Evolutionary conservation across 2,797 vertebrate genomes (phyloP).

Genomic region (Neosilurus mollespiculum): DNA sequence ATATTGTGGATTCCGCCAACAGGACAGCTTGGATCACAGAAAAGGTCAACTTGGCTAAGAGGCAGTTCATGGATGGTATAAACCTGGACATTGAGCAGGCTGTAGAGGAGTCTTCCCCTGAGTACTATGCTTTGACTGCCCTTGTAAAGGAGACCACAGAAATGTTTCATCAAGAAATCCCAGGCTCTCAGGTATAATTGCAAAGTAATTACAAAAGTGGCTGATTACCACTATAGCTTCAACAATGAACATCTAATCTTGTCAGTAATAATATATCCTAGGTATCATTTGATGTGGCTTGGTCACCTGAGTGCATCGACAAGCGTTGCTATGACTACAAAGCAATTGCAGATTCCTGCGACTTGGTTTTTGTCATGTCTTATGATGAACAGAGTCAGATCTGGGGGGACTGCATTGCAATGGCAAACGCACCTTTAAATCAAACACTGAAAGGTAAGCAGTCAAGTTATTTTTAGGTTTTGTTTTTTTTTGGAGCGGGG

Average conservation of each 20-base stretch:
- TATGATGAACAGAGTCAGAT: slow-evolving; percentile 94
- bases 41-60: slow-evolving; percentile 82
- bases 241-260: not conserved
- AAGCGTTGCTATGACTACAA: slow-evolving; percentile 89
- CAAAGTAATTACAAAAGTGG: not conserved
- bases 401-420: slow-evolving; percentile 84
- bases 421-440: slow-evolving; percentile 85
- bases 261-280: slow-evolving; percentile 56
- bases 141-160: slow-evolving; percentile 89
- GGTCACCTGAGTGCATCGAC: slow-evolving; percentile 88
- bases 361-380: slow-evolving; percentile 97
- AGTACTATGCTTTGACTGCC: slow-evolving; percentile 85
- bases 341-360: slow-evolving; percentile 84
- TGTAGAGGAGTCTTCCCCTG: slow-evolving; percentile 74
- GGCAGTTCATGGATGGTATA: slow-evolving; percentile 93
- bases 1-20: slow-evolving; percentile 79
- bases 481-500: not conserved
- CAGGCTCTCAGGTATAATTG: slow-evolving; percentile 87
- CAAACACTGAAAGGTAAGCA: slow-evolving; percentile 84
- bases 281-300: slow-evolving; percentile 95
- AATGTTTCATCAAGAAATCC: slow-evolving; percentile 86
- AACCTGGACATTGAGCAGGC: slow-evolving; percentile 93
- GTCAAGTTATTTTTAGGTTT: not conserved
- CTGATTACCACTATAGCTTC: not conserved
- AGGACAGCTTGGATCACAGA: slow-evolving; percentile 84